A percentile compares a stretch with the other conserved stretches of the same genome.
Evolutionary conservation across 1,140 invertebrate genomes (phyloP).

Genomic region (Idris sp.): DNA sequence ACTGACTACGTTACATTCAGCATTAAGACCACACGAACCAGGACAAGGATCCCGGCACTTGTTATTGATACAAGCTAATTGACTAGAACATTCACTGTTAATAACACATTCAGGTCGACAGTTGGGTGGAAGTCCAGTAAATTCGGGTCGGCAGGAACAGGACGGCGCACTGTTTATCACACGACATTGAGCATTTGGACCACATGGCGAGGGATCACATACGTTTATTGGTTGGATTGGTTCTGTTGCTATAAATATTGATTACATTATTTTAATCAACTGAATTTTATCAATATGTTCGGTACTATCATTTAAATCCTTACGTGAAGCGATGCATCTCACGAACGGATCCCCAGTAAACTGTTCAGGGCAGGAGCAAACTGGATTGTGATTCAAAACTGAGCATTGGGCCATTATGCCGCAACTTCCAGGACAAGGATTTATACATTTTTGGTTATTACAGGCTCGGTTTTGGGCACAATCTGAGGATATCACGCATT

Average conservation of each 20-base stretch:
- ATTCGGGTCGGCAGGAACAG: constrained; percentile 80
- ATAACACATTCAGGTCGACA: constrained; percentile 80
- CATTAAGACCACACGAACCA: constrained; percentile 78
- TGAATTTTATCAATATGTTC: no score
- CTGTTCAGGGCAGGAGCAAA: constrained; percentile 81
- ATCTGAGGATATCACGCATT: constrained; percentile 84
- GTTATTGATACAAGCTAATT: constrained; percentile 79
- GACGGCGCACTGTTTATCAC: constrained; percentile 80
- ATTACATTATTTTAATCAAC: no score
- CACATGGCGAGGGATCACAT: constrained; percentile 86
- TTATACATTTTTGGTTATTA: constrained; percentile 80
- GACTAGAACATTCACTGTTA: constrained; percentile 78
- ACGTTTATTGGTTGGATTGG: constrained; percentile 72
- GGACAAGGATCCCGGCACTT: constrained; percentile 81
- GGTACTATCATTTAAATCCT: constrained; percentile 14
- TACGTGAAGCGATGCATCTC: constrained; percentile 78
- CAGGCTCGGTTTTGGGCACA: constrained; percentile 81
- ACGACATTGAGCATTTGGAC: constrained; percentile 83
- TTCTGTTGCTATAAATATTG: constrained; percentile 49
- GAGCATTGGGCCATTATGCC: constrained; percentile 80
- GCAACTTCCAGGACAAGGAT: constrained; percentile 80
- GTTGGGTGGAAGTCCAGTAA: constrained; percentile 76
- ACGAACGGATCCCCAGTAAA: constrained; percentile 84
- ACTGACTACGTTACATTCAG: constrained; percentile 84
- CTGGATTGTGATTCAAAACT: constrained; percentile 81